phyloP scores from a whole-genome alignment of 2,888 invertebrate species.

The Notodonta dromedarius region DNA sequence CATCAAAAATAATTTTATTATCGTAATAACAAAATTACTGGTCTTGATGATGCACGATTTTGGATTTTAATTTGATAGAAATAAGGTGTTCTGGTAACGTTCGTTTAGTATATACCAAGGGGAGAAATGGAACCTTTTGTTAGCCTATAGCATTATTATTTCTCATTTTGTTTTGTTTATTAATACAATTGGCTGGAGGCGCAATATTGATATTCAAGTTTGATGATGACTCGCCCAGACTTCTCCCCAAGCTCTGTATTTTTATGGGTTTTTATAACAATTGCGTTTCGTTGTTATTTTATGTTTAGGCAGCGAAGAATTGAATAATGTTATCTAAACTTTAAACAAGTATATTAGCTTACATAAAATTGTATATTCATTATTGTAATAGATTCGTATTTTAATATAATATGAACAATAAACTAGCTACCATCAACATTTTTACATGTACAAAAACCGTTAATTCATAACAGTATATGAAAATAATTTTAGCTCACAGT shows the following conservation, averaged over 20 bases:
- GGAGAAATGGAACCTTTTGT: constrained; percentile 84
- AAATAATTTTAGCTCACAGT: constrained; percentile 19
- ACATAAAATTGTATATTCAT: background rate
- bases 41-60: constrained; percentile 70
- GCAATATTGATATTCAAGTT: constrained; percentile 85
- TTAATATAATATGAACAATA: background rate
- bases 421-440: background rate
- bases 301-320: constrained; percentile 58
- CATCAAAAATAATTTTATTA: constrained; percentile 84
- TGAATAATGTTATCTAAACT: constrained; percentile 31
- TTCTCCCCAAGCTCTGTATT: constrained; percentile 74
- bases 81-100: constrained; percentile 68
- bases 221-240: constrained; percentile 80
- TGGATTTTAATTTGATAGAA: constrained; percentile 64
- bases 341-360: constrained; percentile 3
- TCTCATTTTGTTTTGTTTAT: constrained; percentile 85
- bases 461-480: constrained; percentile 20
- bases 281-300: constrained; percentile 62
- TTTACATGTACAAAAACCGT: background rate
- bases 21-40: constrained; percentile 84
- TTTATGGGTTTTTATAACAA: constrained; percentile 76
- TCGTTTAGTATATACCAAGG: constrained; percentile 69
- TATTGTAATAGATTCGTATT: constrained; percentile 1
- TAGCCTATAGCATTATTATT: constrained; percentile 84
- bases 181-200: constrained; percentile 84